Conservation (phyloP, 2,113 vertebrate genomes). For the Phalacrocorax aristotelis region DNA sequence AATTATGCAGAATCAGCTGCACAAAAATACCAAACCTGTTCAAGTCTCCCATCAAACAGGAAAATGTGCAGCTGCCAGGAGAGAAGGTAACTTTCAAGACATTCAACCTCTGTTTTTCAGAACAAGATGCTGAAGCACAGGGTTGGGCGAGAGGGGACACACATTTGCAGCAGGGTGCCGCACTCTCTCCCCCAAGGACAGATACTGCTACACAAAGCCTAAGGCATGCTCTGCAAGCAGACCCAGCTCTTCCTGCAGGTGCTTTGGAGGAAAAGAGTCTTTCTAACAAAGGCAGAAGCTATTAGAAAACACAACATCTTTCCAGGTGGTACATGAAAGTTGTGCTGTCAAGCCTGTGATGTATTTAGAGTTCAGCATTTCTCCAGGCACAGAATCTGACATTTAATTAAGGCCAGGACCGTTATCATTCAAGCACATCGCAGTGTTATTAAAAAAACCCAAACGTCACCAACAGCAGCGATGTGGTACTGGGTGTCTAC, state of each 20-base stretch:
- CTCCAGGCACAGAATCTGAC: neutral
- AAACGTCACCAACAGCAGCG: neutral
- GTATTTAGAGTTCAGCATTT: neutral
- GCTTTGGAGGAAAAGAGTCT: neutral
- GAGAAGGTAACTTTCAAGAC: neutral
- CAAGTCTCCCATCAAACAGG: neutral
- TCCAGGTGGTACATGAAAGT: neutral
- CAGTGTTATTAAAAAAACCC: neutral
- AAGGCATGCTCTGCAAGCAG: neutral
- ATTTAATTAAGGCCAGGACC: slow-evolving; percentile 10
- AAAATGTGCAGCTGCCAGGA: neutral
- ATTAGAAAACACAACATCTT: accelerated
- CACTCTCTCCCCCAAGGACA: neutral
- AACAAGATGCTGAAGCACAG: neutral
- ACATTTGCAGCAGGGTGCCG: accelerated
- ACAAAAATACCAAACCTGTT: neutral
- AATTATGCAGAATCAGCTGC: neutral
- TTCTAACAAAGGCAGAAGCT: neutral
- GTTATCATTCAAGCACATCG: neutral
- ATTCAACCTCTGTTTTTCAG: neutral
- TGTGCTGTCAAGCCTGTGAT: neutral
- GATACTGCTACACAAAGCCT: accelerated
- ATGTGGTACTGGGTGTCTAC: neutral
- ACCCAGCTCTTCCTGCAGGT: neutral
- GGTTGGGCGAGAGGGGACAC: neutral